Evolutionary conservation across 2,888 invertebrate genomes (phyloP), one percentile per base, ranked within the genome.

Genomic region (Pterostichus niger): DNA sequence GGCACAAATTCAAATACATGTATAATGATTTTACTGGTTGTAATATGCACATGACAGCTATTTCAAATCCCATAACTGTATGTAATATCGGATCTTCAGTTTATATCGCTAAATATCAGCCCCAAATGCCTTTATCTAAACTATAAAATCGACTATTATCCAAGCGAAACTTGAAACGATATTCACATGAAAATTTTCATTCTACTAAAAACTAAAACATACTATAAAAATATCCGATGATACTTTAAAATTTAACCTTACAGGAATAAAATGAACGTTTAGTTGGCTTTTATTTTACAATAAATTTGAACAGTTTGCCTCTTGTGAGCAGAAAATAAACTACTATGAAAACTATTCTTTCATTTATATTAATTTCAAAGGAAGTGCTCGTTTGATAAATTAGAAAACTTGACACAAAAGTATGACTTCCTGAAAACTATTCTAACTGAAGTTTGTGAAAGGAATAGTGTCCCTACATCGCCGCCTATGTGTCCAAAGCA

Each of bases 21-120:
- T 40, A 13, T 56, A 49, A 49, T 49, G 56, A 56, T 17, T 56
- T 6, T 17, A 17, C 9, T 17, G 44, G 13, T 44, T 7, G 44
- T 71, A 71, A 71, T 71, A 44, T 40, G 3, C 11, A 4, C 46
- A 3, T 13, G 40, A 71, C 24, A 46, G 44, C 44, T 44, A 71
- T 71, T 44, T 71, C 68, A 17, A 40, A 24, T 15, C 10, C 68
- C 24, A 44, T 71, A 44, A 71, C 15, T 40, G 44, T 71, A 10
- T 44, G 40, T 44, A 71, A 71, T 71, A 71, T 15, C 68, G 44
- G 44, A 24, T 64, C 35, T 64, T 64, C 13, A 64, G 68, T 15
- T 44, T 44, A 71, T 44, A 71, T 71, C 13, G 33, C 61, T 33
- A 33, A 33, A 68, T 68, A 68, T 68, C 35, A 68, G 17, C 13